Evolutionary conservation across 1,140 invertebrate genomes (phyloP), one percentile per base, ranked within the genome.

Genomic region (Drosophila quadrilineata): DNA sequence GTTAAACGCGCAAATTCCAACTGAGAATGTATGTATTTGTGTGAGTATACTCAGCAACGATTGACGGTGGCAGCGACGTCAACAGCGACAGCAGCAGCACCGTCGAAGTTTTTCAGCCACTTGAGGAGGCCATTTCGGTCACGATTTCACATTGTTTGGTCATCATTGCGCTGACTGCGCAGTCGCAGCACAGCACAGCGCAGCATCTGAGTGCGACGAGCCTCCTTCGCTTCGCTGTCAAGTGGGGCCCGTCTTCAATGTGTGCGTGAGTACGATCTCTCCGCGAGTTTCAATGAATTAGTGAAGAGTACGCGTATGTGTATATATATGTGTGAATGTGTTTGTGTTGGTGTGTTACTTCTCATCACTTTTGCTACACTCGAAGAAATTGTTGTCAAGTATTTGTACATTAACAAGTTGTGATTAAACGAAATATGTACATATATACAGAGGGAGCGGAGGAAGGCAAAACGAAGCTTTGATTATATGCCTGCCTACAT

Each of bases 111-210:
- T n/a, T n/a, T 38, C 57, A 35, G 35, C 79, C 62, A 85, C 79
- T 79, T 74, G 80, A 84, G 50, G 64, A 62, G 79, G 77, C 82
- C 77, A 84, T 66, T 85, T 79, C 70, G 79, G 84, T 84, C 77
- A 84, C 80, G 80, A 84, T 84, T 74, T 67, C 68, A 67, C 68
- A 67, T 74, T 62, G 36, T 49, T 38, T 63, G 56, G 56, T 17
- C 36, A 33, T 14, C 41, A 59, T 57, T 31, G 50, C 38, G 58
- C 21, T 50, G 57, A 64, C 53, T 67, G 38, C 57, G 70, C 77
- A 74, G 77, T 57, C 43, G 59, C 52, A 31, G 58, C 56, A 48
- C 76, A 69, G 76, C 72, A 36, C 52, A 31, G 58, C 56, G 52
- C 76, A 69, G 76, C 72, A 36, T 65, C 56, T 43, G 1, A 26